Evolutionary conservation across 2,797 vertebrate species (phyloP).

Genomic region (Corythornis leucogaster): DNA sequence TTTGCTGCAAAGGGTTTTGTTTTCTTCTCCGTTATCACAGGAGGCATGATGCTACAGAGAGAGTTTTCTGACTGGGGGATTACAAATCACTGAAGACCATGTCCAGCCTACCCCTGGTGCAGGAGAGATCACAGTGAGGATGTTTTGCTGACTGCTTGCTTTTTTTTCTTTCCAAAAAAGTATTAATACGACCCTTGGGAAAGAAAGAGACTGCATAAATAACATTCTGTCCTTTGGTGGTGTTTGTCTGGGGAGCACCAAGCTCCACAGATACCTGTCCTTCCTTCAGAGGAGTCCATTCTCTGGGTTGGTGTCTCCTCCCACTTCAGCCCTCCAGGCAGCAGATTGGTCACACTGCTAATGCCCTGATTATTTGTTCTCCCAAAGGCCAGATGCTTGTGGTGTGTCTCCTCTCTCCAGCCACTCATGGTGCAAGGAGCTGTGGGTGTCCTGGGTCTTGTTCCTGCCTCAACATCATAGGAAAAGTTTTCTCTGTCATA

Average conservation of each 20-base stretch:
- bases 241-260: neutral
- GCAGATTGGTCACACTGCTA: neutral
- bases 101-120: neutral
- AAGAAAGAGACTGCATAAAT: neutral
- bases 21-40: fast-evolving
- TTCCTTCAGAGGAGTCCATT: neutral
- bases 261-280: neutral
- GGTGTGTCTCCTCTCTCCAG: neutral
- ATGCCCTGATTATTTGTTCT: neutral
- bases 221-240: neutral
- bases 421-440: neutral
- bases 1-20: neutral
- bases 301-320: neutral
- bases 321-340: neutral
- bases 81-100: fast-evolving
- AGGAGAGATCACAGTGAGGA: neutral
- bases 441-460: fast-evolving
- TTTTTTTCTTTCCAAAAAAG: neutral
- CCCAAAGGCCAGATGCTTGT: fast-evolving
- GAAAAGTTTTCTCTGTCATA: neutral
- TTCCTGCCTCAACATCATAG: fast-evolving
- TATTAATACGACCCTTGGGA: fast-evolving
- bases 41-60: fast-evolving
- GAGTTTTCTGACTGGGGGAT: neutral
- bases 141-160: neutral